phyloP scores from a whole-genome alignment of 53 echinoderm and acorn worm species.

The Arbacia lixula region DNA sequence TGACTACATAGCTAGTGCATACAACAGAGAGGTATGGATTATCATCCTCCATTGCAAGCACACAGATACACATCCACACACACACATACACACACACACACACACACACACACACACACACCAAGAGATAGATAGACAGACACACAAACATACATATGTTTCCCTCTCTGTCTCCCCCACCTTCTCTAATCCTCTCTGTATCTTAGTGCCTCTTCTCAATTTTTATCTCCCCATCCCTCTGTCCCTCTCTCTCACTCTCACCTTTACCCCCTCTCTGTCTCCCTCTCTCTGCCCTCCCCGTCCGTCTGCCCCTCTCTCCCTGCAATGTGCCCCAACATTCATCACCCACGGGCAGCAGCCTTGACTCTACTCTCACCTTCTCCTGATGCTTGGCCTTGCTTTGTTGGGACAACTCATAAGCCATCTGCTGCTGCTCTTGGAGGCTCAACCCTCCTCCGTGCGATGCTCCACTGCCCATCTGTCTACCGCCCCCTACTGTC shows the following conservation, averaged over 20 bases:
- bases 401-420: slow-evolving; percentile 92
- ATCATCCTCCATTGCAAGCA: not conserved
- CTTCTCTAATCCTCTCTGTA: no score
- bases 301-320: no score
- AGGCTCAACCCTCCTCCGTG: slow-evolving; percentile 67
- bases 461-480: slow-evolving; percentile 5
- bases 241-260: no score
- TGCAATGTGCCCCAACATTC: no score
- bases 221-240: no score
- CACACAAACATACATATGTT: not conserved
- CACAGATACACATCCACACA: not conserved
- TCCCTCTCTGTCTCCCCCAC: no score
- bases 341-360: slow-evolving; percentile 40
- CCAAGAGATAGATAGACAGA: not conserved
- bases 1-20: no score
- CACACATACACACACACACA: not conserved
- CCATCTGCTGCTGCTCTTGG: slow-evolving; percentile 95
- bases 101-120: not conserved
- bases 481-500: slow-evolving; percentile 44
- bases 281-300: no score
- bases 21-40: no score
- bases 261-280: no score
- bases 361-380: slow-evolving; percentile 72
- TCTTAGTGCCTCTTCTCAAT: no score
- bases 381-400: slow-evolving; percentile 96